Conservation (phyloP, 2,113 vertebrate species). For the Sarotherodon lohbergeri region DNA sequence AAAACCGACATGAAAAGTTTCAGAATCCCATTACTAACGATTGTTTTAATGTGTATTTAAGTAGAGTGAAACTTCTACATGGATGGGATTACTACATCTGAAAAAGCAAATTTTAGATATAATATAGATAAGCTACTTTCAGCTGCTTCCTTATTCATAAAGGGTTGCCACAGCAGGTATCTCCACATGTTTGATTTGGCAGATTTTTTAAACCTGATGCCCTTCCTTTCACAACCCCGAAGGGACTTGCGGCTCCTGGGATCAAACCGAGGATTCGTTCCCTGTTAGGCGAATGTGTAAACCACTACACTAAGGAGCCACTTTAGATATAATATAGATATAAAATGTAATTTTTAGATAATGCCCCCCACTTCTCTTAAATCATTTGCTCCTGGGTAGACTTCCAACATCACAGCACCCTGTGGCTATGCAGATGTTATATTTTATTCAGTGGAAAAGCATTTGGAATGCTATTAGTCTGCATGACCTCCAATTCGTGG, state of each 20-base stretch:
- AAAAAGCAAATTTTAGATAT: background rate
- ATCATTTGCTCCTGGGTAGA: constrained; percentile 32
- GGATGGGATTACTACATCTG: background rate
- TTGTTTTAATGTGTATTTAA: background rate
- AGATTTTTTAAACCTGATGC: background rate
- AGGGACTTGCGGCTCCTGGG: background rate
- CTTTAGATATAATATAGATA: background rate
- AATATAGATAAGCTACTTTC: background rate
- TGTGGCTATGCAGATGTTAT: constrained; percentile 52
- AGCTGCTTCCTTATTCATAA: background rate
- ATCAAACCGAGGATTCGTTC: background rate
- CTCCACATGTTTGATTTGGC: background rate
- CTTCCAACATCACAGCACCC: constrained; percentile 34
- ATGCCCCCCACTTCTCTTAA: constrained; percentile 11
- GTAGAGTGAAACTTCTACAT: background rate
- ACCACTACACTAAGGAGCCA: background rate
- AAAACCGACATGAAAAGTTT: background rate
- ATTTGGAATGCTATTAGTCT: constrained; percentile 65
- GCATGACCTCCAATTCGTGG: constrained; percentile 63
- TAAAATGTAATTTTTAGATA: constrained; percentile 28
- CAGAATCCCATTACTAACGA: background rate
- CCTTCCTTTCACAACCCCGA: background rate
- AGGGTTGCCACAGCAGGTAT: background rate
- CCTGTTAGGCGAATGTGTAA: background rate
- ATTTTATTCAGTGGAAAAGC: constrained; percentile 67